Conservation (phyloP, 1,140 invertebrate genomes). For the Globodera rostochiensis region DNA sequence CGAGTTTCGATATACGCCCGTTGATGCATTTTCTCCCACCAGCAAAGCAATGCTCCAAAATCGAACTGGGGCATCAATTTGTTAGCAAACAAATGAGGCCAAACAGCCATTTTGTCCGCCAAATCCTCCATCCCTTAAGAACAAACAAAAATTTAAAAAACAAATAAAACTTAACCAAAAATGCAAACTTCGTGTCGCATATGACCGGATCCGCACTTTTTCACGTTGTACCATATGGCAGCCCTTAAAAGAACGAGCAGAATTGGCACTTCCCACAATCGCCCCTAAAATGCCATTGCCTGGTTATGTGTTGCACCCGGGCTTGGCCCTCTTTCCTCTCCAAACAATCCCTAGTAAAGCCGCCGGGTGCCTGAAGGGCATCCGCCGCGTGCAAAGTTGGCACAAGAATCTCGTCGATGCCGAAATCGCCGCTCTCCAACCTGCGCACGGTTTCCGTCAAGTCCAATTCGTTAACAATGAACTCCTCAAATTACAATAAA, state of each 20-base stretch:
- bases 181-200: slow-evolving; percentile 14
- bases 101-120: slow-evolving; percentile 5
- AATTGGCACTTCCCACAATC: neutral
- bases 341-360: slow-evolving; percentile 24
- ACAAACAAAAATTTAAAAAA: no score
- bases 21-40: slow-evolving; percentile 27
- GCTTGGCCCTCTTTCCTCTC: neutral
- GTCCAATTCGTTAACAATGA: slow-evolving; percentile 24
- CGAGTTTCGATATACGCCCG: neutral
- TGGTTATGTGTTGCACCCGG: slow-evolving; percentile 11
- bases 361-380: slow-evolving; percentile 22
- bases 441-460: slow-evolving; percentile 9
- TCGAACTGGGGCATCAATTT: slow-evolving; percentile 31
- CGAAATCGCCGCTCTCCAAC: neutral
- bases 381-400: slow-evolving; percentile 20
- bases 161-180: neutral
- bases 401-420: slow-evolving; percentile 28
- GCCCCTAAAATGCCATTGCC: neutral
- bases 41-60: slow-evolving; percentile 35
- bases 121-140: neutral
- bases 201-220: slow-evolving; percentile 5
- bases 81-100: slow-evolving; percentile 28
- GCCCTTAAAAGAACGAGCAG: slow-evolving; percentile 8
- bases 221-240: slow-evolving; percentile 5
- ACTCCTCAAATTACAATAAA: slow-evolving; percentile 2